These are phyloP conservation scores for Latrodectus hesperus DNA, from an alignment of 2,888 invertebrate genomes.

Conservation along the genomic window DNA sequence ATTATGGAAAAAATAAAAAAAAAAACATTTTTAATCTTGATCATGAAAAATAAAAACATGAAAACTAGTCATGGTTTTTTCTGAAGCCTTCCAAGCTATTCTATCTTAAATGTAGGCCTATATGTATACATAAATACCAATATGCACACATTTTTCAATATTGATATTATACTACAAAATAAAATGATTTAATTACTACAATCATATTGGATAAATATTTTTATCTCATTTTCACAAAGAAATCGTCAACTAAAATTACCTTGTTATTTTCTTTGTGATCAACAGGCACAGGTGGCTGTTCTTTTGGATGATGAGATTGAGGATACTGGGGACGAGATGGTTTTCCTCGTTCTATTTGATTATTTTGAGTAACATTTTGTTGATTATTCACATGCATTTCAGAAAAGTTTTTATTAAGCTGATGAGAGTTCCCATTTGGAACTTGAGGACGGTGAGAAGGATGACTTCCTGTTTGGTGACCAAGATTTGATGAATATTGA, in stretches of 20 bases:
- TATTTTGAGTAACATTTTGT: slow-evolving; percentile 36
- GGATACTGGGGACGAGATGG: slow-evolving; percentile 38
- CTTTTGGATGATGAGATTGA: slow-evolving; percentile 41
- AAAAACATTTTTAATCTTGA: too few species aligned
- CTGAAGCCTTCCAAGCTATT: too few species aligned
- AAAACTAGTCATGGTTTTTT: too few species aligned
- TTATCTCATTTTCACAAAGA: background rate
- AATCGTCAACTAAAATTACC: background rate
- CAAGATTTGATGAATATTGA: slow-evolving; percentile 22
- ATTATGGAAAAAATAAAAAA: too few species aligned
- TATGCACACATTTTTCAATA: too few species aligned
- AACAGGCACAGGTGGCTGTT: slow-evolving; percentile 36
- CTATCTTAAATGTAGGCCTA: too few species aligned
- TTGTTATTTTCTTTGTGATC: slow-evolving; percentile 53
- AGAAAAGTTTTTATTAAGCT: slow-evolving; percentile 24
- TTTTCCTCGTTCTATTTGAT: slow-evolving; percentile 37
- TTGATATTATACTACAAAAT: background rate
- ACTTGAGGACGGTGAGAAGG: slow-evolving; percentile 22
- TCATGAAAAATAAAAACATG: too few species aligned
- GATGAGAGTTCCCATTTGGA: slow-evolving; percentile 45
- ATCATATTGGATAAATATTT: background rate
- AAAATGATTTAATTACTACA: background rate
- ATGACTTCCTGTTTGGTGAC: slow-evolving; percentile 19
- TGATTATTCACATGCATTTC: slow-evolving; percentile 38
- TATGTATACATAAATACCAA: too few species aligned